phyloP scores from a whole-genome alignment of 2,113 vertebrate genomes.

The Amazona guildingii region DNA sequence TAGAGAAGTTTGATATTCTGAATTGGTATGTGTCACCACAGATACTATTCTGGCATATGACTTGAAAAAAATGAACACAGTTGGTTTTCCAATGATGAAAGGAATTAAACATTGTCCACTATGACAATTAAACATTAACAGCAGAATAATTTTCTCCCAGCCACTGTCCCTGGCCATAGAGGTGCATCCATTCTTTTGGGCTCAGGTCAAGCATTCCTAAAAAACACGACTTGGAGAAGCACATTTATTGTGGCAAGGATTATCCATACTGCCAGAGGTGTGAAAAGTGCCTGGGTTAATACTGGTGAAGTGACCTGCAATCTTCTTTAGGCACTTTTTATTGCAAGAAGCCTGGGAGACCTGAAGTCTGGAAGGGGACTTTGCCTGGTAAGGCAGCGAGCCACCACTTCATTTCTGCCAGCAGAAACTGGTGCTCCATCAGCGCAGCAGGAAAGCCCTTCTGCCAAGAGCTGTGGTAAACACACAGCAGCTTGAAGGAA shows the following conservation, averaged over 20 bases:
- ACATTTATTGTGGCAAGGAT: neutral
- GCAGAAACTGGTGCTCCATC: neutral
- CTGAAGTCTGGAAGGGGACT: neutral
- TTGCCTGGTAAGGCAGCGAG: neutral
- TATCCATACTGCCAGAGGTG: neutral
- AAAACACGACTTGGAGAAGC: neutral
- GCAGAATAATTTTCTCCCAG: neutral
- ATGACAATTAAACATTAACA: neutral
- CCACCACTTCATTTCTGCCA: neutral
- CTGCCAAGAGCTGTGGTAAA: neutral
- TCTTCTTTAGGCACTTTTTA: neutral
- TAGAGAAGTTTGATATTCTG: neutral
- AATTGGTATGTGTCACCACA: neutral
- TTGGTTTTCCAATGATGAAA: neutral
- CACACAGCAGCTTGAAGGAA: neutral
- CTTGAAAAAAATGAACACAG: neutral
- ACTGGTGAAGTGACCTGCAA: neutral
- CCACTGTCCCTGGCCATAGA: neutral
- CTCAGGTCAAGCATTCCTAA: rapidly evolving
- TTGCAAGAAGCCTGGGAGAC: neutral
- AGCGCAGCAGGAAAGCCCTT: neutral
- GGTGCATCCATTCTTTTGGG: neutral
- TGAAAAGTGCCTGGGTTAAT: neutral
- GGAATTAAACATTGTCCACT: neutral
- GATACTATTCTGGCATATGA: neutral